Evolutionary conservation across 2,113 vertebrate species (phyloP).

Genomic region (Clinocottus analis): DNA sequence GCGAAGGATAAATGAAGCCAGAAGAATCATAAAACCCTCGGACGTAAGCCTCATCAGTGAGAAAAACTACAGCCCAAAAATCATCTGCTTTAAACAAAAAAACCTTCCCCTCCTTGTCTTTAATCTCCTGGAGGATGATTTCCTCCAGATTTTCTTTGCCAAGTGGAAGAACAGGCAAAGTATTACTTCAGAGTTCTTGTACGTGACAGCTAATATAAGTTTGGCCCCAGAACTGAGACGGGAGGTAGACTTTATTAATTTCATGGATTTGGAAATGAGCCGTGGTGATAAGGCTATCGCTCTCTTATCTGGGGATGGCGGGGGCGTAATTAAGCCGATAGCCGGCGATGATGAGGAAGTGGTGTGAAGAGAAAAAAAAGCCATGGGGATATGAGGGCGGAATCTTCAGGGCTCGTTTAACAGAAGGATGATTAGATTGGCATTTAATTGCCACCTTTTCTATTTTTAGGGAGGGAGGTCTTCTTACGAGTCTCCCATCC

Average conservation of each 20-base stretch:
- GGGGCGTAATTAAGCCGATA: conserved; percentile 81
- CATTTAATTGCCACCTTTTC: conserved; percentile 78
- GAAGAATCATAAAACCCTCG: conserved; percentile 59
- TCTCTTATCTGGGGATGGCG: conserved; percentile 78
- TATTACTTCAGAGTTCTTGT: conserved; percentile 49
- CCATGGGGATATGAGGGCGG: conserved; percentile 73
- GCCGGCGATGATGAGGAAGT: conserved; percentile 75
- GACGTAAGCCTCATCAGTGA: conserved; percentile 49
- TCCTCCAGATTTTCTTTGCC: conserved; percentile 36
- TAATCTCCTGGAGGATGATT: conserved; percentile 50
- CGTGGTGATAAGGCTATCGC: conserved; percentile 80
- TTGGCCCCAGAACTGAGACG: conserved; percentile 63
- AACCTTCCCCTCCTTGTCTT: conserved; percentile 31
- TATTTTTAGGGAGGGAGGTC: conserved; percentile 72
- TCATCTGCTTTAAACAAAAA: conserved; percentile 49
- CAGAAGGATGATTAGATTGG: conserved; percentile 78
- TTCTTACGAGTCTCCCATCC: conserved; percentile 37
- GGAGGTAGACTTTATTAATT: conserved; percentile 81
- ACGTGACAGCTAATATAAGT: conserved; percentile 70
- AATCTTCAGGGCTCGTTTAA: conserved; percentile 78
- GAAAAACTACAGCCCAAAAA: conserved; percentile 47
- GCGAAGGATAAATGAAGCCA: conserved; percentile 53
- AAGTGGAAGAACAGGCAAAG: conserved; percentile 36
- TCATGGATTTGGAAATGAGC: conserved; percentile 83
- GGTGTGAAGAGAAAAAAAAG: conserved; percentile 48